Percentiles rank a stretch among this genome's conserved stretches.
Conservation (phyloP, 2,888 invertebrate genomes). For the Spicauda simplicius region DNA sequence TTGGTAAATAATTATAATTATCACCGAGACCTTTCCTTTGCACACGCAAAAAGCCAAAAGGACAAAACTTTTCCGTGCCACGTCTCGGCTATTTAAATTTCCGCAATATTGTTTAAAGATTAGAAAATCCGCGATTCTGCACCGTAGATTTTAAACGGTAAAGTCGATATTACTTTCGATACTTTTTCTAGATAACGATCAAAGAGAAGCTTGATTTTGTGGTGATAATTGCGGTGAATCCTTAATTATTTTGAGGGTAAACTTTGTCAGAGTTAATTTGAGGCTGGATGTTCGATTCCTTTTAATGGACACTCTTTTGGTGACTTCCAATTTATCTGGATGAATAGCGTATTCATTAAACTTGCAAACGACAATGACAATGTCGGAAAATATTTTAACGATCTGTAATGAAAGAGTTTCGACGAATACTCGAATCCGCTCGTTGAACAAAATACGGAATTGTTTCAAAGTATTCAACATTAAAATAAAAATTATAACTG, state of each 20-base stretch:
- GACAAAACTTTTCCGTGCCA: constrained; percentile 72
- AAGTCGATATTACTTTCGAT: constrained; percentile 56
- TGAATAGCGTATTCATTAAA: constrained; percentile 79
- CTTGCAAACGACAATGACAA: constrained; percentile 55
- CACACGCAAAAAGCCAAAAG: constrained; percentile 79
- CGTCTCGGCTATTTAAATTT: constrained; percentile 78
- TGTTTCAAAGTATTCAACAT: not conserved
- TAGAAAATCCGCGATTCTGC: constrained; percentile 50
- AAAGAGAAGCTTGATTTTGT: constrained; percentile 82
- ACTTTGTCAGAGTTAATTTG: constrained; percentile 82
- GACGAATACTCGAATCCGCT: no score
- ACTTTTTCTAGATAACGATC: constrained; percentile 70
- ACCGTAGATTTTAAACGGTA: constrained; percentile 53
- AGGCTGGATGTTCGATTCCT: constrained; percentile 76
- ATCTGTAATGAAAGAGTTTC: constrained; percentile 52
- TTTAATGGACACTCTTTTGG: constrained; percentile 82
- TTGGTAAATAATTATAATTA: constrained; percentile 84
- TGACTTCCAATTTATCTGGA: constrained; percentile 80
- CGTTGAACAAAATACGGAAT: constrained; percentile 34
- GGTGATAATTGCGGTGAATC: constrained; percentile 84
- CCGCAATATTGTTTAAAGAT: constrained; percentile 60
- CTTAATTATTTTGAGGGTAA: constrained; percentile 85
- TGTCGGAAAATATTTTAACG: constrained; percentile 63
- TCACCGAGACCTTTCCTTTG: constrained; percentile 71
- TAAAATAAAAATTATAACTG: no score